Percentiles rank a stretch among this genome's conserved stretches.
Evolutionary conservation across 2,113 vertebrate species (phyloP).

Genomic region (Octodon degus): DNA sequence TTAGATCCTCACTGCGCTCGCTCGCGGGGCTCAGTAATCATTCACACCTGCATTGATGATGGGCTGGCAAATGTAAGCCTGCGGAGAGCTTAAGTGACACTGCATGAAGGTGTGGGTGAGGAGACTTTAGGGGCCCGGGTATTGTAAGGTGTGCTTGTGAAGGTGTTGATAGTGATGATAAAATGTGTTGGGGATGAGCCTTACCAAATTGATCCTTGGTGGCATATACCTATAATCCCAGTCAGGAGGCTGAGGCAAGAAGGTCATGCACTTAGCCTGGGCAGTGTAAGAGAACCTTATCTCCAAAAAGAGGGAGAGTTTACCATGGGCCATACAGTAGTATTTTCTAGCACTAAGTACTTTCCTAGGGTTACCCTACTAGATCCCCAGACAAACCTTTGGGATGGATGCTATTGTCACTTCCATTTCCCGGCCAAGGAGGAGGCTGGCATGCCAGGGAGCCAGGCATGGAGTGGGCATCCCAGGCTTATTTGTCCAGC

Average conservation of each 20-base stretch:
- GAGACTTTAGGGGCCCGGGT: background rate
- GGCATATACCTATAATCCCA: background rate
- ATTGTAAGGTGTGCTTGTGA: accelerated
- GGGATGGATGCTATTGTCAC: background rate
- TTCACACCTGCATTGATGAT: background rate
- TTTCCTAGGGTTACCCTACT: background rate
- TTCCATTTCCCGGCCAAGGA: slow-evolving; percentile 25
- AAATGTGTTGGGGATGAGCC: background rate
- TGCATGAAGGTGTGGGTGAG: background rate
- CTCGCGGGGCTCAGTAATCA: background rate
- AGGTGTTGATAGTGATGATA: background rate
- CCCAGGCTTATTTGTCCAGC: background rate
- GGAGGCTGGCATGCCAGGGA: background rate
- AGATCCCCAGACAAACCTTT: background rate
- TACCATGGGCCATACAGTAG: background rate
- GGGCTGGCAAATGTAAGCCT: background rate
- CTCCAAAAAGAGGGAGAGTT: too few species aligned
- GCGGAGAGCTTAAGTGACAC: background rate
- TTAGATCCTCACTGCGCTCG: background rate
- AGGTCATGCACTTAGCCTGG: background rate
- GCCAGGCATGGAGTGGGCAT: background rate
- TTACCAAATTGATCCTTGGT: background rate
- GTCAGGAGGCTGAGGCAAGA: background rate
- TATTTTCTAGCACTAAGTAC: background rate
- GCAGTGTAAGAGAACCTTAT: background rate